Evolutionary conservation across 2,797 vertebrate species (phyloP), one percentile per base, ranked within the genome.

Genomic region (Acridotheres tristis): DNA sequence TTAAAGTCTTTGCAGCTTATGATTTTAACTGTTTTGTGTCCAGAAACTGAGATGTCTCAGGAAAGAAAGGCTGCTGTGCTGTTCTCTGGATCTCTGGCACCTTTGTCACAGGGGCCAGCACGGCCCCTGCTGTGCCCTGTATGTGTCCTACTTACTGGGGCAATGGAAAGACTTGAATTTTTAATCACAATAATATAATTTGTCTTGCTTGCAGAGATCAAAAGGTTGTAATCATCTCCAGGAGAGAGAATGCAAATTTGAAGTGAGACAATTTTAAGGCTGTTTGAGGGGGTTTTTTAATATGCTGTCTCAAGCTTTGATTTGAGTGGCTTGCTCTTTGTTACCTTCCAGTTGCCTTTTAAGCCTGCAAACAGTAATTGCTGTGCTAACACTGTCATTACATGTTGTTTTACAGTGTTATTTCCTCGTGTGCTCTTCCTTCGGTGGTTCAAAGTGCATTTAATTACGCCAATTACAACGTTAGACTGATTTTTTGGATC

Each of bases 281-380:
- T 76, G 20, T 29, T 92, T 32, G 75, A 71, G n/a, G 36, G 3
- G 2, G 2, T 1, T 79, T 89, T 85, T 81, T 63, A 10, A 62
- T 73, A 27, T 26, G 72, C 66, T 55, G 11, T 78, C 47, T 85
- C 53, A 11, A 50, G 74, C 83, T 93, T 90, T 85, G 74, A 59
- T 92, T 95, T 63, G 80, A 19, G 63, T 57, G 38, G 29, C 27
- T 32, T 0, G 4, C 19, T 67, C 74, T 86, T 93, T 48, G 76
- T 88, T 93, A 53, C 90, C 74, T 84, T 82, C 59, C 85, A 57
- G 71, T 84, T 90, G n/a, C 53, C 84, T 94, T 93, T 86, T 42
- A 47, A 74, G 72, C 59, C 86, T 85, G 50, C 45, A 61, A 61
- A 40, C 57, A 65, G 68, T 58, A 81, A 75, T 77, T 83, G 85